Evolutionary conservation across 1,140 invertebrate genomes (phyloP), one percentile per base, ranked within the genome.

Genomic region (Pemphigus obesinymphae): DNA sequence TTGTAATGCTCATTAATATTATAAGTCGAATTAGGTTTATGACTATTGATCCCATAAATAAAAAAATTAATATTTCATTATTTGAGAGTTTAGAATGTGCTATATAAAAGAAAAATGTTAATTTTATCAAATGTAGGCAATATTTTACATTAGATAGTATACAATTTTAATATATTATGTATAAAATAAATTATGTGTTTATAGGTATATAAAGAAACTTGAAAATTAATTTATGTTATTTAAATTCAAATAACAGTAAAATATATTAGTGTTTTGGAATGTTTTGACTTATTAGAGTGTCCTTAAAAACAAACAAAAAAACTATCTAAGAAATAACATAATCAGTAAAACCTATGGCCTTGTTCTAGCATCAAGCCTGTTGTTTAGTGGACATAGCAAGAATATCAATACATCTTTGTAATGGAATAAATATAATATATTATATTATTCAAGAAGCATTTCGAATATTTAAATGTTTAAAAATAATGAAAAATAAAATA

Each of bases 211-310:
- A 50, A n/a, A 48, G 45, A 73, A 50, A 50, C 26, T 48, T 17
- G 31, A 50, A 48, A 50, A 73, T 50, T 73, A 73, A 50, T 70
- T 45, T 45, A 26, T 50, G 26, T 50, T 73, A 50, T 73, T 73
- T 73, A 73, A 50, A 73, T 73, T 48, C 26, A 50, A 73, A 73
- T n/a, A 43, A 7, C 26, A n/a, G 43, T 50, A 31, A 45, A 70
- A 45, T 70, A 45, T 23, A 45, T 45, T 43, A 29, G 70, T 73
- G 70, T 73, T 73, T 50, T 50, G 26, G 45, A 31, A 31, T 73
- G 70, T 73, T 73, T 73, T 73, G 70, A 73, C 70, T 73, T 73
- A 73, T 73, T 73, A 50, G 70, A 48, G 45, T 73, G 70, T 73
- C 70, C 70, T 73, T 73, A n/a, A 73, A 73, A 48, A 50, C 43